Evolutionary conservation across 2,888 invertebrate species (phyloP), one percentile per base, ranked within the genome.

Genomic region (Plagodis dolabraria): DNA sequence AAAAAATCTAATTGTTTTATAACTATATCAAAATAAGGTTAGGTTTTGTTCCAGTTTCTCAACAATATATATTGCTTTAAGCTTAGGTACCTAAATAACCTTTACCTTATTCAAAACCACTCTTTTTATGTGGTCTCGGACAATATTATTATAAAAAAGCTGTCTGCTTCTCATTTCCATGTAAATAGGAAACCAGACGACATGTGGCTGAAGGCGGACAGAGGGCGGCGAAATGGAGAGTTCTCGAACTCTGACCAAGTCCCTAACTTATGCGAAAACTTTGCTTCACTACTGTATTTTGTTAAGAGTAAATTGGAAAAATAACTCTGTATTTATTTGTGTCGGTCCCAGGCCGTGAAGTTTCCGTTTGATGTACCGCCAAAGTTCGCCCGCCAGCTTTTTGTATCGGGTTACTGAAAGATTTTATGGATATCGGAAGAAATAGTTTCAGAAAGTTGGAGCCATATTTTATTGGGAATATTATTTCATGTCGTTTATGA

Each of bases 201-300:
- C 85, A 85, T 85, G 80, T 84, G 85, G 81, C 74, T 70, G 36
- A 58, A 49, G 68, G 71, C 76, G 68, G 65, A 65, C 69, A 64
- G 72, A 68, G 65, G 67, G 60, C 46, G 33, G 45, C 47, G 22
- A 36, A 47, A 69, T 70, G 68, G 70, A 70, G 68, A 70, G 68
- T 63, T 66, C 68, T 65, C 51, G 56, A 72, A 71, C 62, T 74
- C 63, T 49, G 34, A 38, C 34, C n/a, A 40, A 53, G 50, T 42
- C 8, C 33, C 54, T 66, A 85, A 87, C 75, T 85, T 87, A 87
- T 87, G 82, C 86, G 76, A 66, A 79, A 86, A 87, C 73, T 87
- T 87, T 52, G 53, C 61, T 52, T 65, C 54, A 65, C 71, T 67
- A 63, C 61, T 65, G 69, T 77, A 72, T 78, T 22, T 52, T 76